Evolutionary conservation across 2,888 invertebrate species (phyloP), one percentile per base, ranked within the genome.

Genomic region (Drosophila quinaria): DNA sequence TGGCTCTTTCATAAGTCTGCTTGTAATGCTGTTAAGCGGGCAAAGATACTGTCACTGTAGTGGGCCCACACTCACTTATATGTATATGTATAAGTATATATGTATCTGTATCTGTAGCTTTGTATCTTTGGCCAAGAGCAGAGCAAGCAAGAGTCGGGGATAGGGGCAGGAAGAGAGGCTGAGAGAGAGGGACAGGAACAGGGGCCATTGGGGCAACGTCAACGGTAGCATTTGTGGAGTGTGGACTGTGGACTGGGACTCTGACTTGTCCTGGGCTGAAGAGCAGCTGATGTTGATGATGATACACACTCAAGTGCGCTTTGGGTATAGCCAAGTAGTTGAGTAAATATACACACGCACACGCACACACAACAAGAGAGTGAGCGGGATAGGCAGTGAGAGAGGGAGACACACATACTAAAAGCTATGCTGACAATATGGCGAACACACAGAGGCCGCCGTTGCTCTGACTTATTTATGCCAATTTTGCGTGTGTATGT

Each of bases 1-100:
- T 52, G 62, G 47, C 72, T 67, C 70, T 67, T 80, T 87, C 80
- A 81, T 89, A 91, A 90, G 90, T 91, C 90, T 87, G 87, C 90
- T 85, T 90, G 91, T 90, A 91, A 90, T 88, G 80, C 83, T 87
- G 90, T 87, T 83, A 90, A 91, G 84, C 83, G 87, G 84, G 74
- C 84, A 84, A 88, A 82, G 90, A 91, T 90, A 87, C 90, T 90
- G 86, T 86, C 90, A 88, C 81, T 87, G 78, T 88, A 71, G 75
- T 82, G 83, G 80, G 80, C 67, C n/a, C 59, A 75, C 68, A 66
- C 70, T 72, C 74, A 68, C 56, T 62, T 67, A 54, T 15, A 54
- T 41, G 25, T 51, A 37, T 15, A 37, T 19, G 22, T 41, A 4
- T 13, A 31, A 63, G 29, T 15, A 54, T 41, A 37, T 58, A 13